phyloP scores from a whole-genome alignment of 2,888 invertebrate species.

The Heliconius charithonia region DNA sequence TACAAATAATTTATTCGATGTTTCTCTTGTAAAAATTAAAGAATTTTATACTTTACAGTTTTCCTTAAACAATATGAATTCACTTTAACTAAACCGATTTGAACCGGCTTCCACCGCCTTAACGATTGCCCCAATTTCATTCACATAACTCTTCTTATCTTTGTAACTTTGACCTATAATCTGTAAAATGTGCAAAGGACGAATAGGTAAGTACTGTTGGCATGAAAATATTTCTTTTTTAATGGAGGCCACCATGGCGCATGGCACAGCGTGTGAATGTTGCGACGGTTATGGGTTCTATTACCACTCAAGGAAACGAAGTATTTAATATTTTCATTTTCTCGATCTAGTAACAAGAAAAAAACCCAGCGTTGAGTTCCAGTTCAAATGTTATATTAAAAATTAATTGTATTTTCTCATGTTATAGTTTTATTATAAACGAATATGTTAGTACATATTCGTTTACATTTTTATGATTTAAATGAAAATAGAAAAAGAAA shows the following conservation, averaged over 20 bases:
- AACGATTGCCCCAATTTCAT: conserved; percentile 56
- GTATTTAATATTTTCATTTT: neutral
- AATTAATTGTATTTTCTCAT: too few relatives aligned
- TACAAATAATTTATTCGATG: neutral
- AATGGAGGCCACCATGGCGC: neutral
- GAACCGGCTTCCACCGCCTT: conserved; percentile 52
- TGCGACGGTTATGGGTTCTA: neutral
- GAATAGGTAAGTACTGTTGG: conserved; percentile 50
- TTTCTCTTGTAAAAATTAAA: neutral
- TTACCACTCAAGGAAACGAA: neutral
- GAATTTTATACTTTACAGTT: neutral
- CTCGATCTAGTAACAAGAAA: too few relatives aligned
- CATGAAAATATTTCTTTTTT: conserved; percentile 40
- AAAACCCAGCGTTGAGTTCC: too few relatives aligned
- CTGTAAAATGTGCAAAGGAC: conserved; percentile 63
- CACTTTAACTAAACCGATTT: conserved; percentile 42
- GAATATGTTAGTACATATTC: too few relatives aligned
- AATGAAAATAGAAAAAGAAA: too few relatives aligned
- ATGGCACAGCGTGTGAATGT: neutral
- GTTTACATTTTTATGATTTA: too few relatives aligned
- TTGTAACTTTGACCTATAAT: conserved; percentile 78
- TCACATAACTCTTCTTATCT: conserved; percentile 62
- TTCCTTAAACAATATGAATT: conserved; percentile 2
- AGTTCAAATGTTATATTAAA: too few relatives aligned
- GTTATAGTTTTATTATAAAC: too few relatives aligned